Base-by-base conservation (phyloP, 2,113 vertebrate genomes). In the Oriolus oriolus region DNA sequence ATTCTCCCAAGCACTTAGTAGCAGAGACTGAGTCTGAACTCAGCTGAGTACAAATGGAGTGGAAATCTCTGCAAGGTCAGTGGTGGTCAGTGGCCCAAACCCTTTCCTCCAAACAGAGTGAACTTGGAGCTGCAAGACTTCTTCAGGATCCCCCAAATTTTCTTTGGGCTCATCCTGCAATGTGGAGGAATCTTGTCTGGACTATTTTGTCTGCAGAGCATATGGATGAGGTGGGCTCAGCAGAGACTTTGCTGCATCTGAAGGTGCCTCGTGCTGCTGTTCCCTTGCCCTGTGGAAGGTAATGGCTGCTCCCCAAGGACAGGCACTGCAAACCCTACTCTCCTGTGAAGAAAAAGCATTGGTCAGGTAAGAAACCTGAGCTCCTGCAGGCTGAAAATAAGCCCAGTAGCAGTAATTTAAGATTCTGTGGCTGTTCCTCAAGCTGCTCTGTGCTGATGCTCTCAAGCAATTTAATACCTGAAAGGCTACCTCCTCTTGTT, bases 341-440 rank as follows among this genome's bases (percentile, higher is more conserved):
- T 87, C 37, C 77, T 78, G 78, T 45, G 61, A 91, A 82, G 37
- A 60, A 68, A 93, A 91, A 82, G 13, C n/a, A 54, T 42, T 27
- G 28, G 31, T 68, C 53, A 92, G 89, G 61, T 82, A 85, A 81
- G 93, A 95, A 96, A 96, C 16, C 30, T 50, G 74, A 95, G 74
- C 84, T 91, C 28, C 84, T 61, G 52, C 7, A 3, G 27, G 28
- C 53, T 69, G 45, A 92, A 70, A 73, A 93, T 95, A 71, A 91
- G 70, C 78, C 57, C 66, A 82, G 53, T 71, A 85, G 53, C n/a
- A 69, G 89, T 93, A 95, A 96, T 94, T 93, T 82, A 93, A 95
- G 94, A 89, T 91, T 89, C 84, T 89, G 57, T 65, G 87, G 57
- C 69, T 95, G 61, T 79, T 96, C n/a, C 74, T 95, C 60, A 92